Base-by-base conservation (phyloP, 2,113 vertebrate species). In the Mus pahari region DNA sequence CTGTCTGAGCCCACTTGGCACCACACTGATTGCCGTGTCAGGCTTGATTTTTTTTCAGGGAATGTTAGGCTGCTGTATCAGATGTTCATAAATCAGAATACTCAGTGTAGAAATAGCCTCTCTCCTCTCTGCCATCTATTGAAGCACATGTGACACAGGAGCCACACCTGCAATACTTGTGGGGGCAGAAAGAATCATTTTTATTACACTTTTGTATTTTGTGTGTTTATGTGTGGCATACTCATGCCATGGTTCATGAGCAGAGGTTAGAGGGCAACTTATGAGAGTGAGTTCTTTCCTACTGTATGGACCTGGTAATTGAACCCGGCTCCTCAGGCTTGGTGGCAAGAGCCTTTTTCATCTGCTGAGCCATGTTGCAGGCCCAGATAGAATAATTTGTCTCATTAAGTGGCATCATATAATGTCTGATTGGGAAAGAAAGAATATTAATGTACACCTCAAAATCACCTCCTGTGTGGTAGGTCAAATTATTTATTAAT, bases 401-500 rank as follows among this genome's bases (percentile, higher is more conserved):
- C 73, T 81, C 66, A 77, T 64, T 78, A 39, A 79, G 39, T 92
- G 12, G 1, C 89, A 83, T 42, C 83, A 60, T 82, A 48, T 66
- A 91, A 55, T 93, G 71, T 75, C 55, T 53, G 13, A 13, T 42
- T 95, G 7, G 42, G 20, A 8, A 93, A 55, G 20, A 77, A 96
- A 91, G 9, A 86, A 91, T 17, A 83, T 60, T 58, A 90, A 66
- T 16, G 24, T 86, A 71, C 1, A 89, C 78, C 58, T 84, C 82
- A 95, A 97, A 87, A 77, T 64, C 36, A 95, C 28, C n/a, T 62
- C 45, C 33, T 73, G 11, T 53, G 14, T 95, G 26, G n/a, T 31
- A 94, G 48, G 8, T 19, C 74, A 14, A 78, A 87, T 82, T 36
- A 71, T 91, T 73, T 22, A 94, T 83, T 94, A 84, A 81, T 33